These are phyloP conservation scores for Trichopria drosophilae DNA, from an alignment of 2,888 invertebrate species.

Conservation along the genomic window DNA sequence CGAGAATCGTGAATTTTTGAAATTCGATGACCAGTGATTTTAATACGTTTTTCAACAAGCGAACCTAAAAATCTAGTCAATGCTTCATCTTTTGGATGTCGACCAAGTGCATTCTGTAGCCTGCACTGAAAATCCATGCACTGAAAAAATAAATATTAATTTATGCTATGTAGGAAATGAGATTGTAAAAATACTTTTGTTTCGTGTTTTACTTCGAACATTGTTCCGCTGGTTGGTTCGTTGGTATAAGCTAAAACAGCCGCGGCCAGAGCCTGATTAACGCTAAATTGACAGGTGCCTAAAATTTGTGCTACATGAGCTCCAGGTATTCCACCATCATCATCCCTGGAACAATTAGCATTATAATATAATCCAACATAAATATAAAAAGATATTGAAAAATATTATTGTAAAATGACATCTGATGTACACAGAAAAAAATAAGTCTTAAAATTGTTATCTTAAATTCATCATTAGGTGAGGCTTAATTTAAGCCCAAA, in stretches of 20 bases:
- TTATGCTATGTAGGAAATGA: neutral
- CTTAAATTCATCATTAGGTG: too few relatives aligned
- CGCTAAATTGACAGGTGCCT: constrained; percentile 42
- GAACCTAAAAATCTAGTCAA: constrained; percentile 38
- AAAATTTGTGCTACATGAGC: constrained; percentile 50
- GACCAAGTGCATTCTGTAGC: constrained; percentile 41
- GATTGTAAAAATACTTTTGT: neutral
- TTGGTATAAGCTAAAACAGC: constrained; percentile 42
- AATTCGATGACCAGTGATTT: constrained; percentile 43
- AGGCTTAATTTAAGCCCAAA: too few relatives aligned
- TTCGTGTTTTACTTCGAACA: constrained; percentile 38
- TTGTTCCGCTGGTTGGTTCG: constrained; percentile 47
- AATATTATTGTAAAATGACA: neutral
- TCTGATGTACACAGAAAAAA: neutral
- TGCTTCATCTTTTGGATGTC: constrained; percentile 41
- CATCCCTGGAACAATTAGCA: constrained; percentile 52
- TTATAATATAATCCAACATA: neutral
- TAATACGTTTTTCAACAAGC: constrained; percentile 37
- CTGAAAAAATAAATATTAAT: constrained; percentile 30
- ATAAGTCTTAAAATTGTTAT: too few relatives aligned
- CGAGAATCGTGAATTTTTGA: constrained; percentile 42
- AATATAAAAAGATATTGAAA: neutral
- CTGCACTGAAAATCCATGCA: constrained; percentile 46
- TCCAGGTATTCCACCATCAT: constrained; percentile 63
- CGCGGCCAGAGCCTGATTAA: constrained; percentile 47